Evolutionary conservation across 2,888 invertebrate species (phyloP).

Genomic region (Epirrita christyi): DNA sequence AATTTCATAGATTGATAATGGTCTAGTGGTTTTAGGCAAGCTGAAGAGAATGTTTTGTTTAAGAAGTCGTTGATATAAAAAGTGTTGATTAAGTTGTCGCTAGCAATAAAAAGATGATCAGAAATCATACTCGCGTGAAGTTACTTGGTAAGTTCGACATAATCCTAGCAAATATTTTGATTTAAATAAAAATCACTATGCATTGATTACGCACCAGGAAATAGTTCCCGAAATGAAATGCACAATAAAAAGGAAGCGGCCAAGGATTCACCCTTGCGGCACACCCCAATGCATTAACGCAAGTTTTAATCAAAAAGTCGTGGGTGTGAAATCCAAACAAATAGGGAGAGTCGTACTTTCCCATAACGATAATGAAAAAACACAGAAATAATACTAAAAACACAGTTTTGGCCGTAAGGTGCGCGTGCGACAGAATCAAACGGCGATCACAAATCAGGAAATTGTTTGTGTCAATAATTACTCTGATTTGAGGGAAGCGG

Average conservation of each 20-base stretch:
- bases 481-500: conserved; percentile 53
- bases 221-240: conserved; percentile 30
- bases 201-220: conserved; percentile 37
- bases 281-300: conserved; percentile 69
- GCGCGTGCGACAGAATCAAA: conserved; percentile 69
- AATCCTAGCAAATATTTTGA: not conserved
- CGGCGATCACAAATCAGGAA: conserved; percentile 60
- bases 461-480: conserved; percentile 72
- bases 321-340: conserved; percentile 82
- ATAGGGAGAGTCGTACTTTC: conserved; percentile 72
- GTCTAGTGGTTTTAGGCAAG: not conserved
- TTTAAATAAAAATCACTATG: conserved; percentile 30
- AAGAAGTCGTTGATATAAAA: not conserved
- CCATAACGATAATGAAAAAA: conserved; percentile 82
- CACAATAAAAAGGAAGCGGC: conserved; percentile 62
- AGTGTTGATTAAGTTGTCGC: not conserved
- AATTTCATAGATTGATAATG: conserved; percentile 18
- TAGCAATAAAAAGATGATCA: conserved; percentile 10
- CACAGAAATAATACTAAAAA: conserved; percentile 67
- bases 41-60: not conserved
- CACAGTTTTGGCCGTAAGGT: conserved; percentile 57
- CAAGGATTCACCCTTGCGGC: conserved; percentile 73
- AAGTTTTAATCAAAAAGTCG: conserved; percentile 79
- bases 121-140: conserved; percentile 8
- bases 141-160: conserved; percentile 7